Percentiles rank a stretch among this genome's conserved stretches.
Conservation (phyloP, 2,113 vertebrate species). For the Irena cyanogastra region DNA sequence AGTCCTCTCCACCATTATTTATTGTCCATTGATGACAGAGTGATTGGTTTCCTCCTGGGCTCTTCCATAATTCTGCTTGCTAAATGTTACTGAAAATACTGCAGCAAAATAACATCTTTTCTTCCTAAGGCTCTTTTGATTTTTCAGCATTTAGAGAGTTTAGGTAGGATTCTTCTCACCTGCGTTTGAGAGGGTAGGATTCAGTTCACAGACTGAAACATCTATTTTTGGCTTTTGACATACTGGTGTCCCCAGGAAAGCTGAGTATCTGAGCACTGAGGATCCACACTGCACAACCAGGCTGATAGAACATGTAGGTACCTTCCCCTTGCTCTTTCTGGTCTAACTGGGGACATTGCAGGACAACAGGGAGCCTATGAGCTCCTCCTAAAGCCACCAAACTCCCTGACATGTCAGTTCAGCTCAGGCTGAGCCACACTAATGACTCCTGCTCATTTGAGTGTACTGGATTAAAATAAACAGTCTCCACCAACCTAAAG, state of each 20-base stretch:
- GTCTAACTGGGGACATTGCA: not conserved
- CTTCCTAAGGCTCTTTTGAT: not conserved
- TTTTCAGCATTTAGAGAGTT: not conserved
- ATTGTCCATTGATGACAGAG: not conserved
- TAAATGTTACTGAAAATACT: not conserved
- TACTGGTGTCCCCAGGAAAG: not conserved
- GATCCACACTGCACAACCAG: not conserved
- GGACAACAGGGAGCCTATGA: not conserved
- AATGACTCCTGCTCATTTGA: not conserved
- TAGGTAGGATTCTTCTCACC: not conserved
- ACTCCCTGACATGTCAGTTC: not conserved
- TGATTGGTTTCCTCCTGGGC: not conserved
- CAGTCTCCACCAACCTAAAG: not conserved
- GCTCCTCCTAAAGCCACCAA: not conserved
- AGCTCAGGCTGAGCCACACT: not conserved
- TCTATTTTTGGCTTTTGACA: not conserved
- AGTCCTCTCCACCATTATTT: not conserved
- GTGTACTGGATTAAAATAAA: conserved; percentile 21
- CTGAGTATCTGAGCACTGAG: not conserved
- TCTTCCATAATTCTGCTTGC: not conserved
- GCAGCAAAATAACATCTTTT: not conserved
- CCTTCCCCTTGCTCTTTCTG: not conserved
- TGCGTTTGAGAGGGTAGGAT: not conserved
- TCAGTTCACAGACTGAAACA: not conserved
- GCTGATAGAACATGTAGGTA: fast-evolving